Evolutionary conservation across 2,797 vertebrate species (phyloP).

Genomic region (Coranthus polyacanthus): DNA sequence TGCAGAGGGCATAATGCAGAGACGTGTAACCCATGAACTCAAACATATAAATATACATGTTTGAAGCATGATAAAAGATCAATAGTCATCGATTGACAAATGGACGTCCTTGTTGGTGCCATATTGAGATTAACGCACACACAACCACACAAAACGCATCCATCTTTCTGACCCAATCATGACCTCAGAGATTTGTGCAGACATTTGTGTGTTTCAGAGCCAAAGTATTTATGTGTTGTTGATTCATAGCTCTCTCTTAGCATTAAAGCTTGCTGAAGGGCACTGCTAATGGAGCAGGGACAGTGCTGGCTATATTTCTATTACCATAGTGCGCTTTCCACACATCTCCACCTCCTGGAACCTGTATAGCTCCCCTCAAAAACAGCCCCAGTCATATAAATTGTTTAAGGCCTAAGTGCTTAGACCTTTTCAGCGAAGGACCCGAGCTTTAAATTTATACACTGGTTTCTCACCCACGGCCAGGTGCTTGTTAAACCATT

Average conservation of each 20-base stretch:
- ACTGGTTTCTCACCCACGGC: conserved; percentile 18
- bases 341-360: conserved; percentile 26
- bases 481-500: conserved; percentile 27
- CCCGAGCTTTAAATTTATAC: conserved; percentile 32
- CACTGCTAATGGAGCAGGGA: conserved; percentile 56
- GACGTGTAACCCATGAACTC: no score
- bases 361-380: conserved; percentile 7
- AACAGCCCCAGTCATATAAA: conserved; percentile 39
- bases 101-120: no score
- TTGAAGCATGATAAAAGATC: no score
- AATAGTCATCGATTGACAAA: no score
- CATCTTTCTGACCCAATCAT: conserved; percentile 23
- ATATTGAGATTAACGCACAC: not conserved
- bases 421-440: conserved; percentile 33
- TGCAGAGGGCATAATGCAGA: no score
- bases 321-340: conserved; percentile 29
- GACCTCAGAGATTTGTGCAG: conserved; percentile 23
- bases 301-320: conserved; percentile 60
- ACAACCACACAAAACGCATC: conserved; percentile 20
- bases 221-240: conserved; percentile 23
- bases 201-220: conserved; percentile 15
- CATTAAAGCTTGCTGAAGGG: conserved; percentile 59
- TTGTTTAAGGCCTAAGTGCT: conserved; percentile 44
- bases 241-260: conserved; percentile 56
- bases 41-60: no score